Evolutionary conservation across 2,888 invertebrate genomes (phyloP), one percentile per base, ranked within the genome.

Genomic region (Tipula confusa): DNA sequence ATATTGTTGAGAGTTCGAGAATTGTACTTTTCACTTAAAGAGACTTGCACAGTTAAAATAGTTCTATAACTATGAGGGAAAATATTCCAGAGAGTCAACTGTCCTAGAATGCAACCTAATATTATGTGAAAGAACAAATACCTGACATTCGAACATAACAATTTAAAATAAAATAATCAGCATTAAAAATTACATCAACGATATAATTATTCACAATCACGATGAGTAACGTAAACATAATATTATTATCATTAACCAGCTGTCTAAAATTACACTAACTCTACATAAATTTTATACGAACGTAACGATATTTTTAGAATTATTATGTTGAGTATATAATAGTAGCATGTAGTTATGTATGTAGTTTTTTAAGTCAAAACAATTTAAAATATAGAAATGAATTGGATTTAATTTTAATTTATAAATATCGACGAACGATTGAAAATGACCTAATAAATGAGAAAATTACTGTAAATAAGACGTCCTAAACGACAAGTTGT

Each of bases 221-320:
- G 43, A 43, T 43, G 5, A 43, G 43, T 15, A 6, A 43, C n/a
- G 24, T 64, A 64, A 64, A 24, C 24, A 11, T 1, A 7, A 24
- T 2, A 64, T 43, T 64, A 24, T 9, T 64, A 64, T 64, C 24
- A 24, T 24, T 18, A 64, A 15, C 24, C 64, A 64, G 64, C 24
- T 64, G 24, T 64, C 43, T 43, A 43, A 15, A 43, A n/a, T 43
- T 43, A 43, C 43, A 43, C 43, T 1, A 64, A 64, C 18, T 64
- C 24, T 2, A 9, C 64, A 64, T 24, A 18, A 64, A 64, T 6
- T 18, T 18, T 64, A 64, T 64, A 64, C 64, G 24, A 11, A 11
- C 64, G 24, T 64, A 64, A 64, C 64, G 64, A 64, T 64, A 64
- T 64, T 64, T 64, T 24, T 64, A 64, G 24, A 64, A 64, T 64